Percentiles rank a stretch among this genome's conserved stretches.
phyloP scores from a whole-genome alignment of 2,888 invertebrate genomes.

The Chironomus tentans region DNA sequence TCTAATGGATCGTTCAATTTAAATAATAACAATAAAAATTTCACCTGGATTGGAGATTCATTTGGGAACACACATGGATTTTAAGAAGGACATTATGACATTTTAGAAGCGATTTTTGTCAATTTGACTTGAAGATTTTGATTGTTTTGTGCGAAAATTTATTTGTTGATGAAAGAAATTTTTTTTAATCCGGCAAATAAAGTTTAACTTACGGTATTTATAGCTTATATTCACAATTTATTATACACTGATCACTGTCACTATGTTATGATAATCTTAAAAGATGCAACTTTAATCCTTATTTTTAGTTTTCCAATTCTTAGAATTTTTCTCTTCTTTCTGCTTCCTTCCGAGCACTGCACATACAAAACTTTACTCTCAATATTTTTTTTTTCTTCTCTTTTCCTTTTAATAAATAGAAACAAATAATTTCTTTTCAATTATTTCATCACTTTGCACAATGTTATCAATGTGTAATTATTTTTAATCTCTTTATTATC shows the following conservation, averaged over 20 bases:
- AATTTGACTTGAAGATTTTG: not conserved
- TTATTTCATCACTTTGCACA: not conserved
- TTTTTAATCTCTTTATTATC: not conserved
- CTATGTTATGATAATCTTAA: too few relatives aligned
- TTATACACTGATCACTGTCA: not conserved
- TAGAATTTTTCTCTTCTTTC: not conserved
- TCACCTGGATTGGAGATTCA: conserved; percentile 10
- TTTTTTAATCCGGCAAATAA: not conserved
- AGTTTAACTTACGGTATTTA: not conserved
- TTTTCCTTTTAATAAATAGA: not conserved
- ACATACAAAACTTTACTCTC: not conserved
- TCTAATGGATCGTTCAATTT: conserved; percentile 24
- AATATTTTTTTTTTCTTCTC: not conserved
- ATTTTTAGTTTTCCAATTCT: not conserved
- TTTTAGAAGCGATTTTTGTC: not conserved
- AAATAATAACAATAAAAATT: conserved; percentile 18
- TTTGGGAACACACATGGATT: not conserved
- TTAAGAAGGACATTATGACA: not conserved
- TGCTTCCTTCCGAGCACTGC: not conserved
- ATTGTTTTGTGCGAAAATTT: not conserved
- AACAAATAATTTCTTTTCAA: not conserved
- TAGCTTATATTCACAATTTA: not conserved
- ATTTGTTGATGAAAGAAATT: not conserved
- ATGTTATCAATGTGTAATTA: not conserved
- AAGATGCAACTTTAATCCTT: not conserved